Percentiles rank a stretch among this genome's conserved stretches.
phyloP scores from a whole-genome alignment of 2,797 vertebrate species.

The Phalloptychus januarius region DNA sequence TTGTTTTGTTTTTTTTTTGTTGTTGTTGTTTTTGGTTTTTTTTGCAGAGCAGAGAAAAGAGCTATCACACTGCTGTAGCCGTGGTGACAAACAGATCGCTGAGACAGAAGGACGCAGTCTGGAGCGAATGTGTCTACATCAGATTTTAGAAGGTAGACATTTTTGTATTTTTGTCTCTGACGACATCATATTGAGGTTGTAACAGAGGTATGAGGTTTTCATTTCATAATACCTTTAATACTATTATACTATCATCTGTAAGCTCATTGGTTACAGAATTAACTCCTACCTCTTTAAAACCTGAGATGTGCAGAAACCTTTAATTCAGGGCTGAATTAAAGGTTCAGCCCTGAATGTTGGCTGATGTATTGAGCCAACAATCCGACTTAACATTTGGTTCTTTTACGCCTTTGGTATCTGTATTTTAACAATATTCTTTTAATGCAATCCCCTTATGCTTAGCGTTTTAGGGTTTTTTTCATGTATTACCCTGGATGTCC shows the following conservation, averaged over 20 bases:
- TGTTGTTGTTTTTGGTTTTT: no score
- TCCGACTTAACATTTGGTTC: not conserved
- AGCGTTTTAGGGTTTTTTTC: not conserved
- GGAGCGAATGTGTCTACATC: slow-evolving; percentile 42
- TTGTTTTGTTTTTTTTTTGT: not conserved
- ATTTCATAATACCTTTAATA: not conserved
- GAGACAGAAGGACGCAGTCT: not conserved
- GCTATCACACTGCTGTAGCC: slow-evolving; percentile 39
- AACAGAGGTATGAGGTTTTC: not conserved
- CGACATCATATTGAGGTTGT: not conserved
- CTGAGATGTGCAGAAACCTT: not conserved
- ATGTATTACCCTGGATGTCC: not conserved
- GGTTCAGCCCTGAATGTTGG: no score
- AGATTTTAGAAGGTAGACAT: not conserved
- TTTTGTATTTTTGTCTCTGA: not conserved
- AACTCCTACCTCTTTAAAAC: not conserved
- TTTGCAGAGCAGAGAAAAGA: slow-evolving; percentile 3
- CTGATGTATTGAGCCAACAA: not conserved
- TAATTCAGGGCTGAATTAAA: not conserved
- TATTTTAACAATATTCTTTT: not conserved
- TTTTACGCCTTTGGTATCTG: not conserved
- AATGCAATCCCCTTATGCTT: not conserved
- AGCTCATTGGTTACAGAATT: not conserved
- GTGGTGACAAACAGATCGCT: not conserved
- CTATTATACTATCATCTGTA: not conserved